These are phyloP conservation scores for Pissodes strobi DNA, from an alignment of 1,140 invertebrate species.

Conservation along the genomic window DNA sequence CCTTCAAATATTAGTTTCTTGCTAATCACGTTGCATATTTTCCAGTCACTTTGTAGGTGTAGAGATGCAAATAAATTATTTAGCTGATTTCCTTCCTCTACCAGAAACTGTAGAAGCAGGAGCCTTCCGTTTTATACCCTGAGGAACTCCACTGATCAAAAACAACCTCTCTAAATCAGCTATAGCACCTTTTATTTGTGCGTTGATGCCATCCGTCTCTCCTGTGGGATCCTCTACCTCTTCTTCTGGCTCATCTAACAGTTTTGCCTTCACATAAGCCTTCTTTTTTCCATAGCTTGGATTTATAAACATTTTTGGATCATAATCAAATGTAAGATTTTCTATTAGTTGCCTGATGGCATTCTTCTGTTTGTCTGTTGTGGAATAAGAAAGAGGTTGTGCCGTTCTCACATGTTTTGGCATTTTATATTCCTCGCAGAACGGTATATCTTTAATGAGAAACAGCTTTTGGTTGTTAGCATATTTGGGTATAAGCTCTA, in stretches of 20 bases:
- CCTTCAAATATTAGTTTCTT: too few species aligned
- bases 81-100: neutral
- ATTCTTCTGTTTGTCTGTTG: conserved; percentile 16
- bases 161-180: neutral
- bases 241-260: conserved; percentile 31
- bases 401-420: conserved; percentile 5
- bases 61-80: too few species aligned
- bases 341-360: conserved; percentile 34
- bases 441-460: conserved; percentile 41
- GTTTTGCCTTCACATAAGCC: conserved; percentile 37
- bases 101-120: neutral
- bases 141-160: neutral
- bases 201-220: too few species aligned
- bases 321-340: conserved; percentile 40
- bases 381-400: neutral
- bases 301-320: conserved; percentile 38
- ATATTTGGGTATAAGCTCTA: conserved; percentile 44
- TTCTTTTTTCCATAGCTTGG: conserved; percentile 28
- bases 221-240: conserved; percentile 4
- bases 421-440: conserved; percentile 30
- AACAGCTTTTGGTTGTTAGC: conserved; percentile 35
- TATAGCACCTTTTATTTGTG: neutral
- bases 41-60: too few species aligned
- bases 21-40: too few species aligned
- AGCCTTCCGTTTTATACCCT: conserved; percentile 5